A percentile compares a stretch with the other conserved stretches of the same genome.
Conservation (phyloP, 2,797 vertebrate species). For the Epinephelus malabaricus region DNA sequence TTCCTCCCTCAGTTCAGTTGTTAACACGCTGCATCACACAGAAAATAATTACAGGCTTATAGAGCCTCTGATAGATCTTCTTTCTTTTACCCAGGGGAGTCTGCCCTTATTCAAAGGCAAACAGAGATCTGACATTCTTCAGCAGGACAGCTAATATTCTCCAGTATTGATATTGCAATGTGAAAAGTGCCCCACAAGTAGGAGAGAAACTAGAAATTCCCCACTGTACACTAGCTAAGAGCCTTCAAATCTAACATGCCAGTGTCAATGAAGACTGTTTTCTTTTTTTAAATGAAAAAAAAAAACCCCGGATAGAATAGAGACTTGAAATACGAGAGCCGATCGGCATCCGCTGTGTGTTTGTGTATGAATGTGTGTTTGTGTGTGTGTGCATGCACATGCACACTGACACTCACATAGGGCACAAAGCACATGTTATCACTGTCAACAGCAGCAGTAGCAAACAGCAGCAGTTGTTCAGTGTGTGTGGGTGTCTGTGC, state of each 20-base stretch:
- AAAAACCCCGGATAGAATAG: slow-evolving; percentile 31
- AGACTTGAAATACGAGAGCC: slow-evolving; percentile 71
- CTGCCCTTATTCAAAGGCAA: slow-evolving; percentile 45
- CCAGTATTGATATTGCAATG: slow-evolving; percentile 80
- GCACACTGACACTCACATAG: slow-evolving; percentile 51
- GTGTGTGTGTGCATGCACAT: slow-evolving; percentile 16
- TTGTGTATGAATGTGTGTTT: slow-evolving; percentile 43
- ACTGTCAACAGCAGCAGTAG: slow-evolving; percentile 79
- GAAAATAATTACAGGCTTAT: slow-evolving; percentile 46
- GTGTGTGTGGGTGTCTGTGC: slow-evolving; percentile 51
- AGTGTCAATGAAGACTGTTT: slow-evolving; percentile 80
- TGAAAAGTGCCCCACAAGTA: slow-evolving; percentile 86
- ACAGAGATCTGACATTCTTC: slow-evolving; percentile 73
- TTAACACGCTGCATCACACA: slow-evolving; percentile 22
- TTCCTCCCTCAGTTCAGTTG: slow-evolving; percentile 21
- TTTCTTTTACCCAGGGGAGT: slow-evolving; percentile 33
- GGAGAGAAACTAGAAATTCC: slow-evolving; percentile 87
- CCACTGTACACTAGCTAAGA: slow-evolving; percentile 77
- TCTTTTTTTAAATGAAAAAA: slow-evolving; percentile 56
- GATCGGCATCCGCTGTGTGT: slow-evolving; percentile 65
- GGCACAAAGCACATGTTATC: slow-evolving; percentile 82
- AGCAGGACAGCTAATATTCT: slow-evolving; percentile 72
- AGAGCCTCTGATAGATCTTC: slow-evolving; percentile 24
- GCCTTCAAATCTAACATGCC: slow-evolving; percentile 81
- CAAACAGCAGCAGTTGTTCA: slow-evolving; percentile 73